Percentiles rank a stretch among this genome's conserved stretches.
phyloP scores from a whole-genome alignment of 2,113 vertebrate species.

The Smithornis capensis region DNA sequence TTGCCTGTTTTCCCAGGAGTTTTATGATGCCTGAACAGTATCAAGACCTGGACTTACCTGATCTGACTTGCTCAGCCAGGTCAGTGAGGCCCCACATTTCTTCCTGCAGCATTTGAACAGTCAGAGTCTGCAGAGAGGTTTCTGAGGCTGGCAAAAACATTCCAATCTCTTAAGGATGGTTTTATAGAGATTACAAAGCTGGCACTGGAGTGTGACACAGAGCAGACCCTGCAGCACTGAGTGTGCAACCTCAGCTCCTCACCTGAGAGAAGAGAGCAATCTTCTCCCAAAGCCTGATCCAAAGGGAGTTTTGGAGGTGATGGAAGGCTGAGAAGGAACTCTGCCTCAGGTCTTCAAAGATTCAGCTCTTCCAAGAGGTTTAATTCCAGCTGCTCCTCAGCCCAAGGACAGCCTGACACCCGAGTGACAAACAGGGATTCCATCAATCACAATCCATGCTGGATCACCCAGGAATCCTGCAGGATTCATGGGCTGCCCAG shows the following conservation, averaged over 20 bases:
- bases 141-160: background rate
- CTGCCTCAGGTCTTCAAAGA: background rate
- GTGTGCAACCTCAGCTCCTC: background rate
- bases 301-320: background rate
- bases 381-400: background rate
- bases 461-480: background rate
- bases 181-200: background rate
- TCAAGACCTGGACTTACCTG: background rate
- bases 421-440: background rate
- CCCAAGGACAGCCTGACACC: background rate
- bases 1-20: background rate
- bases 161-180: background rate
- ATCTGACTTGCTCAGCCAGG: background rate
- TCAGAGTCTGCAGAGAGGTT: background rate
- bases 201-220: background rate
- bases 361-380: background rate
- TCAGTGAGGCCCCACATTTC: background rate
- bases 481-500: background rate
- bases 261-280: background rate
- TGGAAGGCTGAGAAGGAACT: background rate
- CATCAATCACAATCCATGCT: background rate
- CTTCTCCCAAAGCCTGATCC: background rate
- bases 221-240: background rate
- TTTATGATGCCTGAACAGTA: background rate
- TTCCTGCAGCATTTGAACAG: background rate